Evolutionary conservation across 1,140 invertebrate species (phyloP).

Genomic region (Camponotus vicinus): DNA sequence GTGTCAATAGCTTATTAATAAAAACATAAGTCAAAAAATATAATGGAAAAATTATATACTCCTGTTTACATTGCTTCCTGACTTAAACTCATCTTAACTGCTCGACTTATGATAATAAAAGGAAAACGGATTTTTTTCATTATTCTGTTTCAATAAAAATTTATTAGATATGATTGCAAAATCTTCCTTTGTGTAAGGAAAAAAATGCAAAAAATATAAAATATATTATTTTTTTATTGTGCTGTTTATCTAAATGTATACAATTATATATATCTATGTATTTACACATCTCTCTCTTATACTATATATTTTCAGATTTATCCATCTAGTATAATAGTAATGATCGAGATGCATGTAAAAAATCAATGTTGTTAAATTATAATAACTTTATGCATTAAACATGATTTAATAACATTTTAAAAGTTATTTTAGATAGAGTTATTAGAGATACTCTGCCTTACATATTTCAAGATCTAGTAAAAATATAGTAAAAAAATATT

Average conservation of each 20-base stretch:
- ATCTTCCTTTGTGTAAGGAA: not conserved
- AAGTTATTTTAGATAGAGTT: not conserved
- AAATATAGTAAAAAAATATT: constrained; percentile 55
- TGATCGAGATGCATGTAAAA: not conserved
- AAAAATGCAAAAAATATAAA: constrained; percentile 7
- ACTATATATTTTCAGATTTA: constrained; percentile 3
- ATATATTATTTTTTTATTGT: constrained; percentile 32
- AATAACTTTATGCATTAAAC: constrained; percentile 21
- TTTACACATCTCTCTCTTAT: not conserved
- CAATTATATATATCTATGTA: not conserved
- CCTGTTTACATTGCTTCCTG: not conserved
- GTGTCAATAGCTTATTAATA: constrained; percentile 4
- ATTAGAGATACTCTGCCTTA: not conserved
- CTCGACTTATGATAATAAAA: not conserved
- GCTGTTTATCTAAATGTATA: constrained; percentile 16
- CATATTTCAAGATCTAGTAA: not conserved
- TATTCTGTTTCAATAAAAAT: not conserved
- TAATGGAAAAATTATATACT: not conserved
- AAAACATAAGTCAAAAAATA: not conserved
- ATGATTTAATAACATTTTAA: not conserved
- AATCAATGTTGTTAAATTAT: constrained; percentile 21
- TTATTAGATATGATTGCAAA: not conserved
- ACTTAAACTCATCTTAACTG: not conserved
- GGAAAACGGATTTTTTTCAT: constrained; percentile 7
- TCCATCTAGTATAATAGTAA: not conserved